Evolutionary conservation across 1,140 invertebrate genomes (phyloP), one percentile per base, ranked within the genome.

Genomic region (Spodoptera litura): DNA sequence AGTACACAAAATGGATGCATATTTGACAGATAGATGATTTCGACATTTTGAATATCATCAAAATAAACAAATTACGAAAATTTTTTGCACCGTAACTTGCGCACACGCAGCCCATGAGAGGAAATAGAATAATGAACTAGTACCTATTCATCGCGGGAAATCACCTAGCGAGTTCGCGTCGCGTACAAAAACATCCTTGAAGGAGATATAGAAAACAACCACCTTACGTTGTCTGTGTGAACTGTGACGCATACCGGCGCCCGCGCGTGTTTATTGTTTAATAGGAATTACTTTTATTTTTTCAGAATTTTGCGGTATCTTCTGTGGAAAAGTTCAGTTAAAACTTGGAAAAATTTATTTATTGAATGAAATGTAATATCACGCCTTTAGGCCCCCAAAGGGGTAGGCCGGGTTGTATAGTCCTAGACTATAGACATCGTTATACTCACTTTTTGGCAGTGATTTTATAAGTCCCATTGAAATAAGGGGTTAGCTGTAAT

Each of bases 131-230:
- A 51, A 70, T 70, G 38, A 8, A 70, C 66, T 11, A 31, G 20
- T 6, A 51, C n/a, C 1, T 55, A 15, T 55, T 9, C 35, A 20
- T 20, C 15, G 0, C 64, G 64, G 64, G 64, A 44, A 68, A 51
- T 52, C 25, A 68, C 64, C 64, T 68, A 51, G 5, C 27, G 61
- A 64, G 20, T n/a, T 44, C 9, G 6, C 31, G 4, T 64, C 35
- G 13, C 2, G 44, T 52, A 53, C 66, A 70, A 52, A 27, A 70
- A 70, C 20, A 70, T 70, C 66, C 49, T 70, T 52, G 25, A 27
- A 55, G 13, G 25, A 51, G 64, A 27, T 27, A 27, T 4, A 31
- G 61, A 64, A 38, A 64, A 52, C 49, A 35, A 64, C n/a, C n/a
- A 15, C 38, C n/a, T 44, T 2, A 44, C 38, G 9, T 44, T 44